Evolutionary conservation across 2,113 vertebrate species (phyloP).

Genomic region (Xyliphius kryptos): DNA sequence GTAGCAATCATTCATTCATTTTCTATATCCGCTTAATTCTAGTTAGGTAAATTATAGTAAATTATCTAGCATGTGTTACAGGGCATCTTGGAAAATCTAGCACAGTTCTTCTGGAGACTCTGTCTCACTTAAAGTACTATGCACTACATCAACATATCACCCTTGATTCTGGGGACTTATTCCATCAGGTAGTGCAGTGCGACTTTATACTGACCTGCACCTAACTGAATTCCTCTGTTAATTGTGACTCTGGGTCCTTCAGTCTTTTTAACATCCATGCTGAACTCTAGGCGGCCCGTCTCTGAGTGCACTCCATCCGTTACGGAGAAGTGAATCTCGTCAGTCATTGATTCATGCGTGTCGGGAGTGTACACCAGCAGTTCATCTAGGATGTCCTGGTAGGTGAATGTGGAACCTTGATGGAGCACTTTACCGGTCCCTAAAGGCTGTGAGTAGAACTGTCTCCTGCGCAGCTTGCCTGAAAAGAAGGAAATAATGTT

Average conservation of each 20-base stretch:
- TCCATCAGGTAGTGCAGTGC: no score
- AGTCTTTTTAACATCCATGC: constrained; percentile 58
- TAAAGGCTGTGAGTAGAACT: constrained; percentile 65
- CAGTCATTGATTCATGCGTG: constrained; percentile 47
- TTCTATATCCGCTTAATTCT: no score
- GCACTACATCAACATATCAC: no score
- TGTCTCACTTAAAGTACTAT: no score
- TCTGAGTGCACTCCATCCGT: constrained; percentile 72
- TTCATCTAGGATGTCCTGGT: constrained; percentile 81
- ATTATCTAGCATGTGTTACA: no score
- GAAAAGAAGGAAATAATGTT: no score
- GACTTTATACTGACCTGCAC: constrained; percentile 79
- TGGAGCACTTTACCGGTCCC: constrained; percentile 69
- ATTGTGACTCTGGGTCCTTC: constrained; percentile 63
- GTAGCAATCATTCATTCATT: no score
- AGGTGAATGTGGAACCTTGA: constrained; percentile 84
- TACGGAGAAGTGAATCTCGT: constrained; percentile 81
- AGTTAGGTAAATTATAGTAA: no score
- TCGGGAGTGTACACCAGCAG: constrained; percentile 75
- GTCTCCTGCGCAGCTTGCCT: constrained; percentile 77
- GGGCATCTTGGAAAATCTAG: no score
- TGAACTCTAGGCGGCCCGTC: constrained; percentile 74
- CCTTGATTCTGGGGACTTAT: no score
- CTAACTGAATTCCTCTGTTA: constrained; percentile 80
- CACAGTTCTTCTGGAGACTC: no score